Conservation (phyloP, 2,113 vertebrate genomes). For the Rafetus swinhoei region DNA sequence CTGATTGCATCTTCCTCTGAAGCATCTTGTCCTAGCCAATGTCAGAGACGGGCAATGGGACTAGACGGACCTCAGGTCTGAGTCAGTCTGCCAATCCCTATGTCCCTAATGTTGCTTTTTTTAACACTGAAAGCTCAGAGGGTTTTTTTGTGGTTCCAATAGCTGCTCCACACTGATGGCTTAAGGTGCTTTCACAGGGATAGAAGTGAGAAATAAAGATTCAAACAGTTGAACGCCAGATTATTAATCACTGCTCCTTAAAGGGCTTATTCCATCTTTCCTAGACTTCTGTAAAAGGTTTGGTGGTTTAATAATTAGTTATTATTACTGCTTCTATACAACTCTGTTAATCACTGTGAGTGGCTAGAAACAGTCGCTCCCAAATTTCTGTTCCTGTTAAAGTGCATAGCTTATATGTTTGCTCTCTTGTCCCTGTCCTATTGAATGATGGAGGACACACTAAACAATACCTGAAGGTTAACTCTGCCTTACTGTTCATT, state of each 20-base stretch:
- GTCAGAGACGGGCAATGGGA: neutral
- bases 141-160: neutral
- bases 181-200: neutral
- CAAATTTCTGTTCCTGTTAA: neutral
- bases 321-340: neutral
- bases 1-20: neutral
- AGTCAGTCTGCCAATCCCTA: neutral
- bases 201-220: neutral
- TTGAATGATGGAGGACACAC: neutral
- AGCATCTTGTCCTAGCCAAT: neutral
- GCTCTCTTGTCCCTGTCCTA: neutral
- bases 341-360: rapidly evolving
- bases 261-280: neutral
- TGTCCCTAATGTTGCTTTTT: too few species aligned
- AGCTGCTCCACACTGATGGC: neutral
- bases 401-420: rapidly evolving
- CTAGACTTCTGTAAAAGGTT: neutral
- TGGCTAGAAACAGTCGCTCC: neutral
- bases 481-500: neutral
- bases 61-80: neutral
- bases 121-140: neutral
- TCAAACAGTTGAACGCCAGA: neutral
- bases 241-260: neutral
- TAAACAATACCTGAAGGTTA: neutral
- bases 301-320: neutral